Conservation (phyloP, 2,113 vertebrate species). For the Boulengeromyrus knoepffleri region DNA sequence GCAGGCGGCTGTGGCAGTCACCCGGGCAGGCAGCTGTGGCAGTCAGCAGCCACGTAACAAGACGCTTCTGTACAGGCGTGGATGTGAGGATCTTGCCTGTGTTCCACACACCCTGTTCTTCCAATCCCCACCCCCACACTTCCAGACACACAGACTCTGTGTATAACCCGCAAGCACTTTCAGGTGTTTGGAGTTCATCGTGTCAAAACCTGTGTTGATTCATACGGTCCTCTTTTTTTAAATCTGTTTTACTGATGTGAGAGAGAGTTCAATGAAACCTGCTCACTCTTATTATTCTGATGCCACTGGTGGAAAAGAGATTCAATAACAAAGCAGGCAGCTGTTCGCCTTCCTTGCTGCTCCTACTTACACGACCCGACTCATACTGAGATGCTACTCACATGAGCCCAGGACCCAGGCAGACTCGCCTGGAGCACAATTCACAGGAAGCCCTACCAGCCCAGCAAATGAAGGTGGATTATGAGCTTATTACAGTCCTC, state of each 20-base stretch:
- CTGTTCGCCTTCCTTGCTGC: not conserved
- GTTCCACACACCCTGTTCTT: not conserved
- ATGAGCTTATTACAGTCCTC: not conserved
- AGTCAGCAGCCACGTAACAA: not conserved
- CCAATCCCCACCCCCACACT: not conserved
- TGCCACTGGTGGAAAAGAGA: not conserved
- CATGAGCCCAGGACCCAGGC: not conserved
- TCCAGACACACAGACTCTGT: not conserved
- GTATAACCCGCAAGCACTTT: not conserved
- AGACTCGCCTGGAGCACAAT: not conserved
- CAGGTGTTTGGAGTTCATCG: not conserved
- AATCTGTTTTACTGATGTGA: not conserved
- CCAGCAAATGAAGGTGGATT: not conserved
- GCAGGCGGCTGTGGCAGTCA: too few relatives aligned
- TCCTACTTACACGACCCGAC: not conserved
- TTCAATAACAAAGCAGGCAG: not conserved
- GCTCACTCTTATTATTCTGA: not conserved
- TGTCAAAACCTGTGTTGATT: not conserved
- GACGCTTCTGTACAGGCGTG: not conserved
- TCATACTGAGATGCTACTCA: not conserved
- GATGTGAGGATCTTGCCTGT: not conserved
- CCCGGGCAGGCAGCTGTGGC: not conserved
- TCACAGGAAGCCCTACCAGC: not conserved
- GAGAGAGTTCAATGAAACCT: not conserved
- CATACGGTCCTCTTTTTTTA: not conserved